Percentiles rank a stretch among this genome's conserved stretches.
Conservation (phyloP, 92 coral and sea anemone species). For the Micromussa lordhowensis region DNA sequence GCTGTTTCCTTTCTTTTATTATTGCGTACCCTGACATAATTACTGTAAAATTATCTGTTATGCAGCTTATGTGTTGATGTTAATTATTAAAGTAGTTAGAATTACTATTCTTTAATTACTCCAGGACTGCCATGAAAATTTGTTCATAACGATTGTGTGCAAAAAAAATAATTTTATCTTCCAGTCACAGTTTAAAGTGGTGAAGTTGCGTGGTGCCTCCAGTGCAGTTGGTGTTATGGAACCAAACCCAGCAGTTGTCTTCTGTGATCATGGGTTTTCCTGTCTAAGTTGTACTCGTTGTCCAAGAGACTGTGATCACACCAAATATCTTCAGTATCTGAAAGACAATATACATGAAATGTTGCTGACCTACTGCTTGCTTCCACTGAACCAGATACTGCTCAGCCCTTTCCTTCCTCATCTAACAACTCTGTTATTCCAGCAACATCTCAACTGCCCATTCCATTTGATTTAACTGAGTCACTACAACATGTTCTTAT, state of each 20-base stretch:
- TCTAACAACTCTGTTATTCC: neutral
- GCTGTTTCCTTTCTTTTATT: too few relatives aligned
- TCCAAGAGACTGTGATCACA: neutral
- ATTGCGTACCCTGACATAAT: too few relatives aligned
- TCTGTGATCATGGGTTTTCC: slow-evolving; percentile 10
- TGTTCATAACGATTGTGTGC: too few relatives aligned
- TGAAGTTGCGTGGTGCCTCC: neutral
- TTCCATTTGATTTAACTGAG: neutral
- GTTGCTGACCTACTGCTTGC: too few relatives aligned
- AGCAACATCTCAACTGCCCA: neutral
- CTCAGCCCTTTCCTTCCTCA: neutral
- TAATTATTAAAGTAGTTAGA: too few relatives aligned
- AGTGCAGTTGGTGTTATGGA: neutral
- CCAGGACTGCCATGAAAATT: too few relatives aligned
- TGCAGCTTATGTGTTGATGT: too few relatives aligned
- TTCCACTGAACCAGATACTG: too few relatives aligned
- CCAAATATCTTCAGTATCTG: neutral
- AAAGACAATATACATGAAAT: too few relatives aligned
- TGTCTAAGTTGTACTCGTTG: neutral
- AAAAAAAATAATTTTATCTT: neutral
- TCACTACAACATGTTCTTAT: neutral
- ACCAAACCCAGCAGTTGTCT: neutral
- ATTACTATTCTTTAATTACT: too few relatives aligned
- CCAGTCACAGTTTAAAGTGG: neutral
- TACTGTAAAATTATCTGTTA: too few relatives aligned